Evolutionary conservation across 2,113 vertebrate genomes (phyloP).

Genomic region (Bostrychus sinensis): DNA sequence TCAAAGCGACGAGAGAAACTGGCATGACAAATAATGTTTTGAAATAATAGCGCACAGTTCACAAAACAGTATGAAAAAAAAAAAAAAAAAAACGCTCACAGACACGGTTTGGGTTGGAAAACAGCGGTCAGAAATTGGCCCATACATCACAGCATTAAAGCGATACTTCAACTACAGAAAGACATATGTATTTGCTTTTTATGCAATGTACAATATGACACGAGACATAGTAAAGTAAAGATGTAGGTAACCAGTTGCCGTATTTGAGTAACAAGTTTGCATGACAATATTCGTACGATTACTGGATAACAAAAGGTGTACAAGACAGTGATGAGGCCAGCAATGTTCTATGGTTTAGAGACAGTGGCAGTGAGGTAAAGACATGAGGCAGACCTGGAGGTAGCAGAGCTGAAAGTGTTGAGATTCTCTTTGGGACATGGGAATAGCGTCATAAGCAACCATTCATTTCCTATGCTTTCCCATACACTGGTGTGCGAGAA

Average conservation of each 20-base stretch:
- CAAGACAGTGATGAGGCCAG: too few relatives aligned
- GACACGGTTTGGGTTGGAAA: background rate
- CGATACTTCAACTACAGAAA: background rate
- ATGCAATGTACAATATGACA: background rate
- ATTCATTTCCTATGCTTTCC: too few relatives aligned
- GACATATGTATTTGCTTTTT: background rate
- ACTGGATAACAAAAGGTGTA: too few relatives aligned
- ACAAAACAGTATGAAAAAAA: background rate
- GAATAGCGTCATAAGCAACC: too few relatives aligned
- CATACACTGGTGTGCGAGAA: too few relatives aligned
- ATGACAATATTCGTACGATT: too few relatives aligned
- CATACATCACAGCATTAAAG: background rate
- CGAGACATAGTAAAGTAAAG: background rate
- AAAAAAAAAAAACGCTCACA: slow-evolving; percentile 9
- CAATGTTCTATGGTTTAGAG: too few relatives aligned
- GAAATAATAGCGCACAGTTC: background rate
- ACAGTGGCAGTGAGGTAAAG: too few relatives aligned
- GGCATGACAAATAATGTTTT: background rate
- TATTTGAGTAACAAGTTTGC: background rate
- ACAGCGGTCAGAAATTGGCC: background rate
- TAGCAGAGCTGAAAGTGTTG: too few relatives aligned
- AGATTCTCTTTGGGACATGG: too few relatives aligned
- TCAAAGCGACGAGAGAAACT: background rate
- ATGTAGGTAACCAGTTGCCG: background rate
- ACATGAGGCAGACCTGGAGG: too few relatives aligned